Evolutionary conservation across 1,140 invertebrate species (phyloP), one percentile per base, ranked within the genome.

Genomic region (Drosophila quadrilineata): DNA sequence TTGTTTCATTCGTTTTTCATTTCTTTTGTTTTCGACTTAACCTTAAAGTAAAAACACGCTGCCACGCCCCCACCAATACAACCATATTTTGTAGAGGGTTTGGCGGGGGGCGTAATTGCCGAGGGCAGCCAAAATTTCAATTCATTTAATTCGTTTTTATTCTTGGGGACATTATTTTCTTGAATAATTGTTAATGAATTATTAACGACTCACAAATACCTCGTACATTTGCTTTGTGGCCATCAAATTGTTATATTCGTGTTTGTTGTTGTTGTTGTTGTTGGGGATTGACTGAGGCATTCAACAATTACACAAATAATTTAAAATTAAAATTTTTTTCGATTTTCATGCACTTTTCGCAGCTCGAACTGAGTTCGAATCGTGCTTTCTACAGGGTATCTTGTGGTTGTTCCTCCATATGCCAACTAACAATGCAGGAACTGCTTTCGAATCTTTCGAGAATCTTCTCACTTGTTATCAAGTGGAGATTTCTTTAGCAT

Each of bases 261-360:
- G 31, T 40, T 24, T 53, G 52, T 16, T 8, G n/a, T 21, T 43
- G 29, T 49, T 22, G 14, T 10, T 41, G n/a, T 59, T 59, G 46
- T 33, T n/a, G n/a, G n/a, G n/a, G n/a, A 77, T 79, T 77, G 77
- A 85, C 79, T 84, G 77, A 84, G 77, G 79, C 79, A 74, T 82
- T 82, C 64, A 77, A 70, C 49, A 75, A 64, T 82, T 64, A 72
- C 57, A 71, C 12, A 63, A 48, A 46, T 56, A 38, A 31, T 52
- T 35, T 40, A 26, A 9, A 62, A 54, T 41, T 69, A 28, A n/a
- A n/a, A n/a, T n/a, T n/a, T 28, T 57, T 54, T 46, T 59, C 10
- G 35, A 38, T 58, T 58, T 41, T 21, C 40, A 33, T 49, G 17
- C 50, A 48, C 33, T 31, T 26, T 57, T 19, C 35, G 26, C 16